phyloP scores from a whole-genome alignment of 2,113 vertebrate species.

The Nannobrachium achirus region DNA sequence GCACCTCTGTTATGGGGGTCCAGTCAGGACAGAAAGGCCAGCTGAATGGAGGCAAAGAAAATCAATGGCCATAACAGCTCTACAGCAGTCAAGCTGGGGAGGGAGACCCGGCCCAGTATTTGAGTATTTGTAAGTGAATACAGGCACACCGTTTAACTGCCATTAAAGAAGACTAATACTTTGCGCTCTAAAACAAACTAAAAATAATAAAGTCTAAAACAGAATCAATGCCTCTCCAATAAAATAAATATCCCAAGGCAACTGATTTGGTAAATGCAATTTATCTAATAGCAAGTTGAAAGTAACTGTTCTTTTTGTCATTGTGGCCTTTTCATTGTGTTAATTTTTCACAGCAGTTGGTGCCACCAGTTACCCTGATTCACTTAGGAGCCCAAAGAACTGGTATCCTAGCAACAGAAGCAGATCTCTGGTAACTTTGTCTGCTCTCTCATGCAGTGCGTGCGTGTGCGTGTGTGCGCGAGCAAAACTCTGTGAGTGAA shows the following conservation, averaged over 20 bases:
- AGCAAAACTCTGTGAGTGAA: slow-evolving; percentile 12
- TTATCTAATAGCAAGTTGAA: slow-evolving; percentile 27
- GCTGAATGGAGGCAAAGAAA: slow-evolving; percentile 52
- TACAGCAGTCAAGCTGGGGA: slow-evolving; percentile 50
- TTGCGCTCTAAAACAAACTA: not conserved
- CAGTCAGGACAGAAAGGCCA: slow-evolving; percentile 59
- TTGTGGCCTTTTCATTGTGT: slow-evolving; percentile 41
- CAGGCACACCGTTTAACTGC: not conserved
- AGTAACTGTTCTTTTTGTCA: slow-evolving; percentile 60
- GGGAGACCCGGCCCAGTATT: slow-evolving; percentile 31
- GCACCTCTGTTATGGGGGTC: slow-evolving; percentile 56
- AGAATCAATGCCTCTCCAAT: not conserved
- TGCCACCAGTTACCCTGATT: slow-evolving; percentile 69
- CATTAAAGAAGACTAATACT: too few relatives aligned
- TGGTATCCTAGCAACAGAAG: slow-evolving; percentile 78
- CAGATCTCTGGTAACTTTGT: slow-evolving; percentile 59
- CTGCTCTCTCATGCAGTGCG: slow-evolving; percentile 50
- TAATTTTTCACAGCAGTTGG: slow-evolving; percentile 66
- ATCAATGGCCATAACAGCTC: slow-evolving; percentile 74
- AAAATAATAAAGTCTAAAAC: not conserved
- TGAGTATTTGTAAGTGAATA: not conserved
- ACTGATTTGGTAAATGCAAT: slow-evolving; percentile 5
- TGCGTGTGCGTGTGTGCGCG: slow-evolving; percentile 14
- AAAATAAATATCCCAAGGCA: slow-evolving; percentile 7
- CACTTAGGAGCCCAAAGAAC: slow-evolving; percentile 66